Percentiles rank a stretch among this genome's conserved stretches.
phyloP scores from a whole-genome alignment of 2,888 invertebrate species.

The Cryptus viduatorius region DNA sequence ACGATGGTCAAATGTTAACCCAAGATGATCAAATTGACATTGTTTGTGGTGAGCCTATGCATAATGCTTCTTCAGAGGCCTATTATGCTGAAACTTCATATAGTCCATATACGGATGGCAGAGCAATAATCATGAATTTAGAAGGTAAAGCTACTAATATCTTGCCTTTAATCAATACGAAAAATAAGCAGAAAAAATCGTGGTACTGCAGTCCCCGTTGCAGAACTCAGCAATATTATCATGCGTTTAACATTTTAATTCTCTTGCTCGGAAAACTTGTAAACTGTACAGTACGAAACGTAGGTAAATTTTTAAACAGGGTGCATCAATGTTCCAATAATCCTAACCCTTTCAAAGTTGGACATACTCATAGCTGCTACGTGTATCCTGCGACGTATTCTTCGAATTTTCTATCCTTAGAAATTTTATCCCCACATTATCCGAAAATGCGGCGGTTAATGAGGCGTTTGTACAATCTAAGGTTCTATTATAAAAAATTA shows the following conservation, averaged over 20 bases:
- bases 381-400: conserved; percentile 22
- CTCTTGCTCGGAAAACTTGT: background rate
- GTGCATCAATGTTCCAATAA: conserved; percentile 31
- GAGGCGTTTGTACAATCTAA: conserved; percentile 42
- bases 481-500: background rate
- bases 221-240: conserved; percentile 3
- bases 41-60: background rate
- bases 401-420: conserved; percentile 44
- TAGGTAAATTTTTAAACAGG: conserved; percentile 4
- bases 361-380: conserved; percentile 55
- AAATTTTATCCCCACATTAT: conserved; percentile 57
- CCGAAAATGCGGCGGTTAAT: conserved; percentile 41
- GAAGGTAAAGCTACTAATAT: conserved; percentile 48
- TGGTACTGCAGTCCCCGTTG: conserved; percentile 35
- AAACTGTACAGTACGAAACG: conserved; percentile 4
- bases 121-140: conserved; percentile 41
- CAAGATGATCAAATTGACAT: background rate
- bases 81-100: conserved; percentile 48
- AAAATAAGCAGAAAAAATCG: conserved; percentile 3
- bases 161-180: conserved; percentile 27
- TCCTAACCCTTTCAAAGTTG: conserved; percentile 26
- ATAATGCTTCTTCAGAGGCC: conserved; percentile 22
- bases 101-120: background rate
- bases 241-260: conserved; percentile 14
- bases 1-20: background rate